Conservation (phyloP, 2,797 vertebrate genomes). For the Thripadectes ignobilis region DNA sequence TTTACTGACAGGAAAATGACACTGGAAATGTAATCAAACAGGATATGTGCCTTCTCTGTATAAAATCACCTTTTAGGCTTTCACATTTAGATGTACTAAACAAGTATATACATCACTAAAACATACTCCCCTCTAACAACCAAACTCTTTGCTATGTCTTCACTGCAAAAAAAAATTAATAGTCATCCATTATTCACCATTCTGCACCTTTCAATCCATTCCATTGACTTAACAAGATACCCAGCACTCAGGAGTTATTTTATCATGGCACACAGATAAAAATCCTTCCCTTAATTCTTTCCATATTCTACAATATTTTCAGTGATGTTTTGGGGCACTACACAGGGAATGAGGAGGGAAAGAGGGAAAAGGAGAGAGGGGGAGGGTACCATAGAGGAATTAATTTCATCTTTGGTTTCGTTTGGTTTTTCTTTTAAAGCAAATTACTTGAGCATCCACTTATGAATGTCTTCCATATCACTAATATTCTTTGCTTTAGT, state of each 20-base stretch:
- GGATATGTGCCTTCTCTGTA: not conserved
- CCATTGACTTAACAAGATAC: not conserved
- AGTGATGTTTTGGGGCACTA: not conserved
- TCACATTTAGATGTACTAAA: not conserved
- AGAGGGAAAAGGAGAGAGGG: not conserved
- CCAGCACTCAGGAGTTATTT: not conserved
- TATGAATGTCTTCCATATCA: not conserved
- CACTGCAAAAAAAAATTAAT: not conserved
- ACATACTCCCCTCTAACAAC: not conserved
- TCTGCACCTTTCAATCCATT: not conserved
- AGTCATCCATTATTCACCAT: not conserved
- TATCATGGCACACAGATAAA: not conserved
- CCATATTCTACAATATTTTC: not conserved
- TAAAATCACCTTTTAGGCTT: not conserved
- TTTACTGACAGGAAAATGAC: not conserved
- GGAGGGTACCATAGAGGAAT: not conserved
- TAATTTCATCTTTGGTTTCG: not conserved
- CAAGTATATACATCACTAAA: not conserved
- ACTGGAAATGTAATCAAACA: not conserved
- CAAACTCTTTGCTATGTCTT: not conserved
- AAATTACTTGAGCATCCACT: not conserved
- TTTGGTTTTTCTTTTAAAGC: not conserved
- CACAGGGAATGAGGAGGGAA: no score
- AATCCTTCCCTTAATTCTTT: not conserved
- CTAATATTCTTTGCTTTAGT: not conserved